phyloP scores from a whole-genome alignment of 2,797 vertebrate genomes.

The Erethizon dorsatum region DNA sequence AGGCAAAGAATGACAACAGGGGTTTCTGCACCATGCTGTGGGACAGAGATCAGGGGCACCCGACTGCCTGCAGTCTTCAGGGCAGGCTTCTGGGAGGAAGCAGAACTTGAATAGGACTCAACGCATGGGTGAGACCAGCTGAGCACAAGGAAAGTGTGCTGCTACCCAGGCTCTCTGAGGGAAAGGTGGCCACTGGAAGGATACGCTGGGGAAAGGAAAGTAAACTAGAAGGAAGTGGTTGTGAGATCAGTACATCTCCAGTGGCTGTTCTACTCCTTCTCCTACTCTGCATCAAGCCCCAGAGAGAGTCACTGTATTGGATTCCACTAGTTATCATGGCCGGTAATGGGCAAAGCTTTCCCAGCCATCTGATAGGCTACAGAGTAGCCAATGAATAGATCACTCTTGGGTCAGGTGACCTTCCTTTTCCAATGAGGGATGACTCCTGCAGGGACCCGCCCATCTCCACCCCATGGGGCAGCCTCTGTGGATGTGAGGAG shows the following conservation, averaged over 20 bases:
- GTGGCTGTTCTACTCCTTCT: neutral
- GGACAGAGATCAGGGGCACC: fast-evolving
- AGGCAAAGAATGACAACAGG: neutral
- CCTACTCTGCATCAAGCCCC: neutral
- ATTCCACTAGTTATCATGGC: neutral
- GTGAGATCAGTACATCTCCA: neutral
- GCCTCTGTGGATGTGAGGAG: too few relatives aligned
- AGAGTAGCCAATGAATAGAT: neutral
- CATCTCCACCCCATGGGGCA: neutral
- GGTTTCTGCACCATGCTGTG: neutral
- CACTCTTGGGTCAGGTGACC: neutral
- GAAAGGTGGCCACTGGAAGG: neutral
- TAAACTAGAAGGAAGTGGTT: neutral
- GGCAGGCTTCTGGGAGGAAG: neutral
- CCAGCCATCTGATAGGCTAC: neutral
- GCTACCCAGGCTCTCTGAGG: neutral
- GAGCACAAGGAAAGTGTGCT: neutral
- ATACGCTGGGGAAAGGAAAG: neutral
- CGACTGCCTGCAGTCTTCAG: neutral
- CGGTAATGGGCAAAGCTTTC: neutral
- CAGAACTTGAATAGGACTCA: neutral
- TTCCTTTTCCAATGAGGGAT: neutral
- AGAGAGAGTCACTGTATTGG: neutral
- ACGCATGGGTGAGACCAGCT: neutral
- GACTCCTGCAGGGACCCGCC: neutral